A percentile compares a stretch with the other conserved stretches of the same genome.
These are phyloP conservation scores for Syrphus vitripennis DNA, from an alignment of 2,888 invertebrate species.

Conservation along the genomic window DNA sequence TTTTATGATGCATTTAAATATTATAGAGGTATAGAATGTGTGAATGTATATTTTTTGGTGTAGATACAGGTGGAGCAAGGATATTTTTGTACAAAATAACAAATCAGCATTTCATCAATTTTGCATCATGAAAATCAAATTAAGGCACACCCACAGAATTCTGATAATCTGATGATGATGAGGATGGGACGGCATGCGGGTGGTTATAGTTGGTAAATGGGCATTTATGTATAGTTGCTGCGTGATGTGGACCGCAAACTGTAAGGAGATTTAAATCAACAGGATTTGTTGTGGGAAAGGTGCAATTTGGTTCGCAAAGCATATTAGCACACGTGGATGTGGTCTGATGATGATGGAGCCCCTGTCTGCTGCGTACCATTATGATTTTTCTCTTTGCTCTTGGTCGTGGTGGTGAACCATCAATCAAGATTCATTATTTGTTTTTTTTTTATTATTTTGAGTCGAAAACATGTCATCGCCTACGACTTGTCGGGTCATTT, in stretches of 20 bases:
- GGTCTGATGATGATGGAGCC: not conserved
- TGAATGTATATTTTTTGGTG: not conserved
- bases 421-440: conserved; percentile 65
- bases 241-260: not conserved
- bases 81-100: not conserved
- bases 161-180: not conserved
- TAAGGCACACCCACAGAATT: conserved; percentile 14
- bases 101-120: conserved; percentile 63
- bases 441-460: not conserved
- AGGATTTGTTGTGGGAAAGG: not conserved
- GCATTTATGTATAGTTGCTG: not conserved
- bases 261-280: conserved; percentile 38
- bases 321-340: not conserved
- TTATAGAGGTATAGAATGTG: not conserved
- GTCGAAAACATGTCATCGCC: conserved; percentile 52
- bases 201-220: too few relatives aligned
- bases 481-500: conserved; percentile 53
- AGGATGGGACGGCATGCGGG: not conserved
- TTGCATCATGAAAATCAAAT: conserved; percentile 63
- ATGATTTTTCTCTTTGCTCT: not conserved
- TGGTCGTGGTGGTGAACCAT: conserved; percentile 24
- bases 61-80: conserved; percentile 16
- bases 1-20: not conserved
- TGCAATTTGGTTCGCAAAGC: not conserved
- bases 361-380: not conserved